These are phyloP conservation scores for Lordiphosa collinella DNA, from an alignment of 1,140 invertebrate species.

Conservation along the genomic window DNA sequence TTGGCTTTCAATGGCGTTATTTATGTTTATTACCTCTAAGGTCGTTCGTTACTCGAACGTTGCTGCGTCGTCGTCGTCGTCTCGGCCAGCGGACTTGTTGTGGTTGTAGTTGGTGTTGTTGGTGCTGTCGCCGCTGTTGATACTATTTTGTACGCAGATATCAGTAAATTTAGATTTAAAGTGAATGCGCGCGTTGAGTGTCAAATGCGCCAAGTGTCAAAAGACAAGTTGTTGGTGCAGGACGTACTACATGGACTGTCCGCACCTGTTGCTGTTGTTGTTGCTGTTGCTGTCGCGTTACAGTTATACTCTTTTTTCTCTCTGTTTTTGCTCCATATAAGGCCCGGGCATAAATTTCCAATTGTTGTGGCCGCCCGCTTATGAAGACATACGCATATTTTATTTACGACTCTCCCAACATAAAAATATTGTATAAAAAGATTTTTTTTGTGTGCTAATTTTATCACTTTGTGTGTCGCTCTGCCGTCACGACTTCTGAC, in stretches of 20 bases:
- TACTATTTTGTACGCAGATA: constrained; percentile 78
- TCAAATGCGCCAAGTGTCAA: constrained; percentile 78
- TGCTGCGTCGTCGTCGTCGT: constrained; percentile 1
- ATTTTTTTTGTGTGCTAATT: constrained; percentile 73
- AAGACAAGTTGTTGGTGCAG: constrained; percentile 57
- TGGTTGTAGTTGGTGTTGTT: constrained; percentile 37
- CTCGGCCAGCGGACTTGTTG: constrained; percentile 51
- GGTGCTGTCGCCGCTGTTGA: constrained; percentile 72
- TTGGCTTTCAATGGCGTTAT: constrained; percentile 77
- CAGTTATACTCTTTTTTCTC: constrained; percentile 50
- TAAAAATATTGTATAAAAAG: constrained; percentile 31
- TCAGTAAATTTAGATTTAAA: constrained; percentile 79
- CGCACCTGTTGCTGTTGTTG: constrained; percentile 32
- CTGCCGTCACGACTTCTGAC: constrained; percentile 77
- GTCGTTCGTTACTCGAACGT: constrained; percentile 74
- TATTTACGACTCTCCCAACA: constrained; percentile 70
- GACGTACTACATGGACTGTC: constrained; percentile 34
- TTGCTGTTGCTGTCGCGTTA: constrained; percentile 30
- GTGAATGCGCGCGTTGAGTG: constrained; percentile 79
- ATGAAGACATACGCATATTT: constrained; percentile 73
- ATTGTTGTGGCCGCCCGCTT: constrained; percentile 70
- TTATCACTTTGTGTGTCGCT: constrained; percentile 80
- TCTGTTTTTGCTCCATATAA: constrained; percentile 46
- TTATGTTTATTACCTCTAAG: constrained; percentile 79
- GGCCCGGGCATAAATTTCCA: constrained; percentile 69